Conservation (phyloP, 1,140 invertebrate species). For the Pseudomyrmex flavicornis region DNA sequence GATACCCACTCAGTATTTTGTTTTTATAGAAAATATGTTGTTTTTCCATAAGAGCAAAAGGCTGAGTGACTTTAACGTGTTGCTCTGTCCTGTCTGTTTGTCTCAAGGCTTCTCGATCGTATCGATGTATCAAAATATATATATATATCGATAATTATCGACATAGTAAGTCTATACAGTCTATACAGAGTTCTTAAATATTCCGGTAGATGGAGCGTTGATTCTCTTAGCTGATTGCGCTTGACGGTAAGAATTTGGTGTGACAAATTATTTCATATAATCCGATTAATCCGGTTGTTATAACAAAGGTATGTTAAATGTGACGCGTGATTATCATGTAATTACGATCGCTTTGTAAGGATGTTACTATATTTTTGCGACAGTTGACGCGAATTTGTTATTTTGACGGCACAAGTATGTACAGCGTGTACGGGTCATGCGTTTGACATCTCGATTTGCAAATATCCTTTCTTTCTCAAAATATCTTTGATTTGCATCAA, state of each 20-base stretch:
- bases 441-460: slow-evolving; percentile 15
- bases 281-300: slow-evolving; percentile 71
- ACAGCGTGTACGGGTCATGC: slow-evolving; percentile 17
- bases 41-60: no score
- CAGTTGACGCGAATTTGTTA: slow-evolving; percentile 1
- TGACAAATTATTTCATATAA: slow-evolving; percentile 50
- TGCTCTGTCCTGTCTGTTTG: no score
- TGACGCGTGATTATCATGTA: slow-evolving; percentile 40
- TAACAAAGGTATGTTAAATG: slow-evolving; percentile 44
- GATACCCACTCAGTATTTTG: no score
- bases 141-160: not conserved
- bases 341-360: not conserved
- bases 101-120: not conserved
- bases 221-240: not conserved
- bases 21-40: no score
- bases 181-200: no score
- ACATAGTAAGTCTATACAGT: no score
- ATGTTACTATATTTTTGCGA: slow-evolving; percentile 61
- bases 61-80: no score
- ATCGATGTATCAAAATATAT: not conserved
- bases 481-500: no score
- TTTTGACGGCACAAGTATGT: not conserved
- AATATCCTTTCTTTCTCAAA: not conserved
- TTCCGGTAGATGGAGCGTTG: no score
- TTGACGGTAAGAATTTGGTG: slow-evolving; percentile 70